These are phyloP conservation scores for Drosophila bifasciata DNA, from an alignment of 1,140 invertebrate genomes.

Conservation along the genomic window DNA sequence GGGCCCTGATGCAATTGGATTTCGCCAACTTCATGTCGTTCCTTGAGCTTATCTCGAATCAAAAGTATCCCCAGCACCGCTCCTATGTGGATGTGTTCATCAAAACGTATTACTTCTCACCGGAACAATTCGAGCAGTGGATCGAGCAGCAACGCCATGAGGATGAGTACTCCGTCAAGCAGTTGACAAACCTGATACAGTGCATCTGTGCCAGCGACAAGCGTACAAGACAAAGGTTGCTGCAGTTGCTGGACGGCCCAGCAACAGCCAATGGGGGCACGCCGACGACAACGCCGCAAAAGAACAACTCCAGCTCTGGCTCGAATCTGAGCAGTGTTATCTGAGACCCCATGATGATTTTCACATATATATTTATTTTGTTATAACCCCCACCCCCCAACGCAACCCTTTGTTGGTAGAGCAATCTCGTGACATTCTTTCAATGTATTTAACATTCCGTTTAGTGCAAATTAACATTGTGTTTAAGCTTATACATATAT, in stretches of 20 bases:
- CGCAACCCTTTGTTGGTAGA: slow-evolving; percentile 42
- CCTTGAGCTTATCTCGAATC: slow-evolving; percentile 92
- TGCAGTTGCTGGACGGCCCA: slow-evolving; percentile 86
- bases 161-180: slow-evolving; percentile 91
- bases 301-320: slow-evolving; percentile 28
- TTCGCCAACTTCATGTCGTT: slow-evolving; percentile 97
- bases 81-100: slow-evolving; percentile 97
- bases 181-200: slow-evolving; percentile 92
- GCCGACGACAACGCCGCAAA: slow-evolving; percentile 53
- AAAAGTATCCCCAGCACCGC: slow-evolving; percentile 93
- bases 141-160: slow-evolving; percentile 92
- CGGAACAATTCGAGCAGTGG: slow-evolving; percentile 94
- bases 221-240: slow-evolving; percentile 91
- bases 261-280: slow-evolving; percentile 33
- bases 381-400: slow-evolving; percentile 22
- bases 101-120: slow-evolving; percentile 97
- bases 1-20: slow-evolving; percentile 98
- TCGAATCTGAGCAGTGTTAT: slow-evolving; percentile 73
- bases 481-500: slow-evolving; percentile 48
- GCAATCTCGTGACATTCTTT: slow-evolving; percentile 51
- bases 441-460: slow-evolving; percentile 64
- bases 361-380: slow-evolving; percentile 54
- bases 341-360: slow-evolving; percentile 38
- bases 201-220: slow-evolving; percentile 95
- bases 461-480: slow-evolving; percentile 68